Percentiles rank a stretch among this genome's conserved stretches.
These are phyloP conservation scores for Seriola quinqueradiata DNA, from an alignment of 2,113 vertebrate species.

Conservation along the genomic window DNA sequence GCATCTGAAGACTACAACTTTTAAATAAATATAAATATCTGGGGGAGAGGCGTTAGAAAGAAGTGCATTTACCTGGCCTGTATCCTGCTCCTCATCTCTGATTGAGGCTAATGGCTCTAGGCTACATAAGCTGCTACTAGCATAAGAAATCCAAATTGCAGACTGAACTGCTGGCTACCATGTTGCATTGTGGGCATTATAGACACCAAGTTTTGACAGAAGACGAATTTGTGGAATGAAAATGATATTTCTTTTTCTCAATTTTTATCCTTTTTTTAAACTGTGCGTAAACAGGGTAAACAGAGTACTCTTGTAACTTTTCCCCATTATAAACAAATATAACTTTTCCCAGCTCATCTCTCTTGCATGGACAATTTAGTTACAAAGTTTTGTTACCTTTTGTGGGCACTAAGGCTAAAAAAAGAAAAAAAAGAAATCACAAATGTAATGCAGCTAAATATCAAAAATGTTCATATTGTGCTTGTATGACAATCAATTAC, in stretches of 20 bases:
- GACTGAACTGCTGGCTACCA: background rate
- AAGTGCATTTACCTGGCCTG: background rate
- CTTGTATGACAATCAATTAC: background rate
- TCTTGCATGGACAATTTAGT: background rate
- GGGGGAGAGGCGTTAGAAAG: background rate
- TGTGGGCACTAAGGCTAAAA: background rate
- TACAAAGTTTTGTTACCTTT: background rate
- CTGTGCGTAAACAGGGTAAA: too few relatives aligned
- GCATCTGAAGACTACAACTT: background rate
- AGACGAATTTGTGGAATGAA: background rate
- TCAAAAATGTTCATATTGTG: background rate
- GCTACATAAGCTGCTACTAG: background rate
- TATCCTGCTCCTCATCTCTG: background rate
- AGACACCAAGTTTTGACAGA: background rate
- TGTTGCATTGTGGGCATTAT: constrained; percentile 2
- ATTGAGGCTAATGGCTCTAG: background rate
- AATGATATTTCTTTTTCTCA: background rate
- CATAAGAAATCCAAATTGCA: background rate
- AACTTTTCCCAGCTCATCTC: background rate
- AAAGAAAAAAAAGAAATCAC: background rate
- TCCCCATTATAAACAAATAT: background rate
- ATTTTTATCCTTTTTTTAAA: too few relatives aligned
- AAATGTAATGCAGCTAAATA: background rate
- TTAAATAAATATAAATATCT: background rate
- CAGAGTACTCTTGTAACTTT: background rate